Conservation (phyloP, 2,797 vertebrate genomes). For the Helarctos malayanus region DNA sequence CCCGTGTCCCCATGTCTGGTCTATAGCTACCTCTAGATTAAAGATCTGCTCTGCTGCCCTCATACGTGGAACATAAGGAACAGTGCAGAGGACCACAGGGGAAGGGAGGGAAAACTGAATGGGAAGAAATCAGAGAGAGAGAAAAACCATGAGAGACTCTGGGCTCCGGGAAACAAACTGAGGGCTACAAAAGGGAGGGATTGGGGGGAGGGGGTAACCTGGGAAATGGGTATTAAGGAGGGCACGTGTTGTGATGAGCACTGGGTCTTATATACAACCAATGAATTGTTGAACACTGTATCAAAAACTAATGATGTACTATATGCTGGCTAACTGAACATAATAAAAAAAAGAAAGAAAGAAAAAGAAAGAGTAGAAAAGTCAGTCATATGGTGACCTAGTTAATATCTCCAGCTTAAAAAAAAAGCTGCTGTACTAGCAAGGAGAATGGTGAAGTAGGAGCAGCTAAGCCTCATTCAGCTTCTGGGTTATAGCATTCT, state of each 20-base stretch:
- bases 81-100: not conserved
- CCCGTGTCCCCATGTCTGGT: not conserved
- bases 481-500: not conserved
- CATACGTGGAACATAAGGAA: not conserved
- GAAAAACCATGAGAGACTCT: not conserved
- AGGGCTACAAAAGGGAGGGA: not conserved
- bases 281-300: not conserved
- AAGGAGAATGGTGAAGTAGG: not conserved
- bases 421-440: not conserved
- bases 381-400: not conserved
- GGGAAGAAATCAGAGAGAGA: not conserved
- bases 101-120: not conserved
- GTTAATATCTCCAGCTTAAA: not conserved
- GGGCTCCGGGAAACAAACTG: not conserved
- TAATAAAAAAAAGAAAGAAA: not conserved
- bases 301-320: not conserved
- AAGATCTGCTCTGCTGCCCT: not conserved
- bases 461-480: not conserved
- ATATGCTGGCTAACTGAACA: not conserved
- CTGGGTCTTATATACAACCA: not conserved
- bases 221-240: not conserved
- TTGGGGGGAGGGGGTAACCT: not conserved
- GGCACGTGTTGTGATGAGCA: not conserved
- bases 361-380: not conserved
- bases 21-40: not conserved